A percentile compares a stretch with the other conserved stretches of the same genome.
phyloP scores from a whole-genome alignment of 2,113 vertebrate genomes.

The Anarhynchus alexandrinus region DNA sequence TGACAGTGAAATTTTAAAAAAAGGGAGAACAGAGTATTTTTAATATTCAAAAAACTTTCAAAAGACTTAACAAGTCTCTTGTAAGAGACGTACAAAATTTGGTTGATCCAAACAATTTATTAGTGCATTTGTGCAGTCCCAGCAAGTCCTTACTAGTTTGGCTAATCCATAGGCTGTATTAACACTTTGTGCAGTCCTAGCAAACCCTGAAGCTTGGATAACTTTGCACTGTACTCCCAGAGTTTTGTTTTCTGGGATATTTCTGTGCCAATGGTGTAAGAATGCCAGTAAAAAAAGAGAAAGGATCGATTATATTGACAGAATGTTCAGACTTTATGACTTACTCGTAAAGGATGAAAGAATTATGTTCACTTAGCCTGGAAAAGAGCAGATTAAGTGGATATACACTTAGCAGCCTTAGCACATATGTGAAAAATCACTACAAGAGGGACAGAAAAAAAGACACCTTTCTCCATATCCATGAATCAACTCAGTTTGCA shows the following conservation, averaged over 20 bases:
- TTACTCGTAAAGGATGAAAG: neutral
- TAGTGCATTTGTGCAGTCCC: neutral
- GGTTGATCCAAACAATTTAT: neutral
- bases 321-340: neutral
- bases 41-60: neutral
- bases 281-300: neutral
- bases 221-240: neutral
- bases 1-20: neutral
- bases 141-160: neutral
- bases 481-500: neutral
- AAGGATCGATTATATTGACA: neutral
- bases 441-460: neutral
- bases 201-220: neutral
- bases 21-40: neutral
- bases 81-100: neutral
- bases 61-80: neutral
- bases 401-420: neutral
- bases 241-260: neutral
- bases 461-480: neutral
- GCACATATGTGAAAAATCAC: neutral
- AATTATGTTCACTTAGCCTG: rapidly evolving
- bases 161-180: neutral
- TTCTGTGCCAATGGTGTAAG: neutral
- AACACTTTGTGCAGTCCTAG: neutral
- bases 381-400: neutral